Conservation (phyloP, 2,797 vertebrate species). For the Periophthalmus magnuspinnatus region DNA sequence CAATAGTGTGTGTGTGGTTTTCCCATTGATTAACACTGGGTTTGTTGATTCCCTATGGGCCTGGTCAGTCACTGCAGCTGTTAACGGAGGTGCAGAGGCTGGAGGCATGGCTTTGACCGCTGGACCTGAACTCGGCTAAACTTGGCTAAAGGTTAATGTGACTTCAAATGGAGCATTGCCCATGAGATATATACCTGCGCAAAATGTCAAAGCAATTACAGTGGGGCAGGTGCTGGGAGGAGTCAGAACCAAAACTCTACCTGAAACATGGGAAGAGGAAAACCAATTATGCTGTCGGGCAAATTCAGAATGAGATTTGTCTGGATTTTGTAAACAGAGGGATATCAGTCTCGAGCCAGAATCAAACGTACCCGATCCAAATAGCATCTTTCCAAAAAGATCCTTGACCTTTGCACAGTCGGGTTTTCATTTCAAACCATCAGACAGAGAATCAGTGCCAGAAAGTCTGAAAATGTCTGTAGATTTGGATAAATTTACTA, state of each 20-base stretch:
- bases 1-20: conserved; percentile 14
- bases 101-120: conserved; percentile 8
- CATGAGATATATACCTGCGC: conserved; percentile 22
- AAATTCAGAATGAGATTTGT: too few species aligned
- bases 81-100: conserved; percentile 16
- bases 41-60: conserved; percentile 12
- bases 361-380: too few species aligned
- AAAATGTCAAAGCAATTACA: conserved; percentile 65
- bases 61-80: not conserved
- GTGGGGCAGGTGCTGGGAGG: conserved; percentile 25
- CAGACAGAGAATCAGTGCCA: too few species aligned
- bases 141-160: conserved; percentile 53
- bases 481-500: too few species aligned
- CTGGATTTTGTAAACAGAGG: too few species aligned
- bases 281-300: not conserved
- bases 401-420: too few species aligned
- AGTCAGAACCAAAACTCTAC: conserved; percentile 11
- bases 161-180: conserved; percentile 21
- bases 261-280: not conserved
- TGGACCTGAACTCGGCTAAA: conserved; percentile 22
- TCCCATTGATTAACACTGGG: conserved; percentile 1
- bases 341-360: too few species aligned
- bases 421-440: too few species aligned
- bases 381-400: too few species aligned
- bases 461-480: too few species aligned